Conservation (phyloP, 2,113 vertebrate genomes). For the Paradoxurus hermaphroditus region DNA sequence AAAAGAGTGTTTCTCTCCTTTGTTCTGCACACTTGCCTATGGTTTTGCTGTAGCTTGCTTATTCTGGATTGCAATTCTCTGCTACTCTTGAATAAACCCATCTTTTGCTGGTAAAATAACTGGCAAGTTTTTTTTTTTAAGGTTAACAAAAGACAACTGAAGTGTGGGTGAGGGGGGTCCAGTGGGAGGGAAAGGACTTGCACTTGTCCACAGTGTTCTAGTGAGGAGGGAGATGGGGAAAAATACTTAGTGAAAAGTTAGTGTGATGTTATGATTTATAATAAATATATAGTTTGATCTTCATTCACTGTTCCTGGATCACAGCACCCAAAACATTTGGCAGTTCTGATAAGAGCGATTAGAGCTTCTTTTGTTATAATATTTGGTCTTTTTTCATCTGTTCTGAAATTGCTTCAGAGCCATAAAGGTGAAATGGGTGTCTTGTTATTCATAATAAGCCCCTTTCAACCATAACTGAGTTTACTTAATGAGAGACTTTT, state of each 20-base stretch:
- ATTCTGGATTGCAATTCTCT: neutral
- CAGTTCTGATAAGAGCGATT: neutral
- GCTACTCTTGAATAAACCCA: neutral
- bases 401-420: neutral
- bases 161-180: neutral
- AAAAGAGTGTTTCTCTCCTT: neutral
- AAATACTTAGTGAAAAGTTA: neutral
- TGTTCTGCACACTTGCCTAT: neutral
- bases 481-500: neutral
- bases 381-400: neutral
- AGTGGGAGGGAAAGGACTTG: neutral
- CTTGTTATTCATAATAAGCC: neutral
- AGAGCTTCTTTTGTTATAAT: neutral
- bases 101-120: neutral
- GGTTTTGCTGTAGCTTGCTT: neutral
- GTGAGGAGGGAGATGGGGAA: neutral
- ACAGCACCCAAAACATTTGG: neutral
- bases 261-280: neutral
- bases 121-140: neutral
- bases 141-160: neutral
- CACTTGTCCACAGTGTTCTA: neutral
- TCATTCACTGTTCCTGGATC: neutral
- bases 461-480: neutral
- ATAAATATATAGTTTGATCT: neutral
- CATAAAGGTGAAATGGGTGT: neutral